Evolutionary conservation across 2,113 vertebrate species (phyloP).

Genomic region (Saguinus midas): DNA sequence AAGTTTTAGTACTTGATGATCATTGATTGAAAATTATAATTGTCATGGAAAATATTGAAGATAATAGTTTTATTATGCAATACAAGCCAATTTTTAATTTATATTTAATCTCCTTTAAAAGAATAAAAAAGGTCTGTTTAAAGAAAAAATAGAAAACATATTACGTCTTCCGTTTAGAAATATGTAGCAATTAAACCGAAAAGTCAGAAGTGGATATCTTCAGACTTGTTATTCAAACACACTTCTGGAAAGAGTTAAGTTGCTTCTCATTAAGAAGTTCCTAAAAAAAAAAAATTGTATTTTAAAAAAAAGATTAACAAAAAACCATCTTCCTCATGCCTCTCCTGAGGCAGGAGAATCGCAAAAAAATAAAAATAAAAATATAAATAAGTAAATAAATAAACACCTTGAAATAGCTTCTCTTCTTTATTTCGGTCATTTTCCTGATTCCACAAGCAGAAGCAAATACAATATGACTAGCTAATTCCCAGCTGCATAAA

Average conservation of each 20-base stretch:
- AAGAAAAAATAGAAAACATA: neutral
- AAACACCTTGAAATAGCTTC: conserved; percentile 47
- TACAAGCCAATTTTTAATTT: neutral
- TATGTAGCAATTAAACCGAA: neutral
- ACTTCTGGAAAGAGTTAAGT: neutral
- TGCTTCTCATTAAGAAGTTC: conserved; percentile 36
- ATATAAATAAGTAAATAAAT: neutral
- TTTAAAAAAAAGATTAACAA: conserved; percentile 12
- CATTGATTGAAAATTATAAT: conserved; percentile 48
- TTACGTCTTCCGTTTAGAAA: neutral
- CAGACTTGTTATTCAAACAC: neutral
- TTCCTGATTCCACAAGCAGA: conserved; percentile 45
- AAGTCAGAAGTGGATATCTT: neutral
- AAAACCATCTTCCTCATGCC: no score
- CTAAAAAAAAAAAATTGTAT: conserved; percentile 24
- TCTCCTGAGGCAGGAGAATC: no score
- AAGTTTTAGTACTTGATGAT: neutral
- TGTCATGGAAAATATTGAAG: conserved; percentile 27
- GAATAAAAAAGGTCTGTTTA: conserved; percentile 23
- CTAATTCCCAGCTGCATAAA: conserved; percentile 62
- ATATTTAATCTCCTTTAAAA: neutral
- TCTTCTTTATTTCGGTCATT: conserved; percentile 29
- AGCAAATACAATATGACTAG: conserved; percentile 60
- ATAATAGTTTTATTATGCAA: neutral
- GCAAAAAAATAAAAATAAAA: no score